Conservation (phyloP, 2,113 vertebrate genomes). For the Pao palembangensis region DNA sequence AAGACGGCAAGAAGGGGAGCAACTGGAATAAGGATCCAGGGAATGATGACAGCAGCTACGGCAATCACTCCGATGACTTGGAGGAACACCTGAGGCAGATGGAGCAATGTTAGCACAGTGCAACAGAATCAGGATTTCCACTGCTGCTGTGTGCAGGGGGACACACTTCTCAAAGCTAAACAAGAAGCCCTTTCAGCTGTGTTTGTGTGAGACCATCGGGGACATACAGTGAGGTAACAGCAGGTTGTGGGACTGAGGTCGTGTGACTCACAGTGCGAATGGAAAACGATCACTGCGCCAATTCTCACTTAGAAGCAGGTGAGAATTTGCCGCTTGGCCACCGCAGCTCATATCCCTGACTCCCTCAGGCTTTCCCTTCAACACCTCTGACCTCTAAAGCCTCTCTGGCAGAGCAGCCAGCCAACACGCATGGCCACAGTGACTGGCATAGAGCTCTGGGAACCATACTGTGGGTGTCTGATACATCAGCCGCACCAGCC, state of each 20-base stretch:
- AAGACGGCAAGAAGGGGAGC: constrained; percentile 81
- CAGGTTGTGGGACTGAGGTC: constrained; percentile 60
- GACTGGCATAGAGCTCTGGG: constrained; percentile 66
- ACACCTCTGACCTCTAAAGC: constrained; percentile 63
- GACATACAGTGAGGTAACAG: constrained; percentile 56
- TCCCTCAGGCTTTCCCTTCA: constrained; percentile 66
- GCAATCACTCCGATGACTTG: constrained; percentile 82
- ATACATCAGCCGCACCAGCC: constrained; percentile 63
- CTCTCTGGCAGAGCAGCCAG: constrained; percentile 57
- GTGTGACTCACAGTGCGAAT: constrained; percentile 67
- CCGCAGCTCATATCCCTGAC: constrained; percentile 56
- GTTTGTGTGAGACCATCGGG: constrained; percentile 42
- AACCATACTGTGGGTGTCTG: constrained; percentile 68
- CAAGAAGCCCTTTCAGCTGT: constrained; percentile 45
- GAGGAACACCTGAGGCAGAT: constrained; percentile 76
- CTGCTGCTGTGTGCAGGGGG: constrained; percentile 31
- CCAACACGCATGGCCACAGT: constrained; percentile 61
- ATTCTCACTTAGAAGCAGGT: constrained; percentile 75
- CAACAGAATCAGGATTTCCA: constrained; percentile 17
- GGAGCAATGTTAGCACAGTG: constrained; percentile 18
- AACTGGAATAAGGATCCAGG: constrained; percentile 84
- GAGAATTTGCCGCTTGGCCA: constrained; percentile 72
- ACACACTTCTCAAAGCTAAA: constrained; percentile 31
- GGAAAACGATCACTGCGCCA: constrained; percentile 60
- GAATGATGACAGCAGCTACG: constrained; percentile 83